Base-by-base conservation (phyloP, 2,888 invertebrate genomes). In the Heliconius hortense region DNA sequence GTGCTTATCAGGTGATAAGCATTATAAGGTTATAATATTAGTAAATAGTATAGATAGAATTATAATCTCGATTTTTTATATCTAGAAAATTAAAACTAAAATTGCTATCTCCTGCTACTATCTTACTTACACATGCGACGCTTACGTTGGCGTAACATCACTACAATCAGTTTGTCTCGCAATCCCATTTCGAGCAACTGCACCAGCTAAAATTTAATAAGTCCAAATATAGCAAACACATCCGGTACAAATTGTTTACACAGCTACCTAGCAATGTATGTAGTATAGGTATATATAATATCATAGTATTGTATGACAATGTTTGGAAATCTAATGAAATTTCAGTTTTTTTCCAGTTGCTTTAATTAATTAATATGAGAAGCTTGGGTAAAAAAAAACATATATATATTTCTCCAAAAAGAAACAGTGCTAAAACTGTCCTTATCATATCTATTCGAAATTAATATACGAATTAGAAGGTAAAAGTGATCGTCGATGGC, bases 171-270 rank as follows among this genome's bases (percentile, higher is more conserved):
- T 66, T 66, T 53, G 59, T 62, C 48, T 74, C 24, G 63, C 64
- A 70, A 74, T 70, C 70, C 74, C 56, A 74, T 70, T 74, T 39
- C 63, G 53, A 56, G 43, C 70, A 74, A 70, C 56, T 71, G 73
- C 60, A 74, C 56, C 35, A 26, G 68, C 74, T 74, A 74, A 74
- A 74, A 74, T 74, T 74, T 74, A 74, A 74, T 74, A 74, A 74
- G 63, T 74, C 56, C 64, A 74, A 70, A 74, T 74, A 70, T 63
- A 64, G 63, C 70, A 69, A 74, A 74, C 74, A 74, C 74, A 74
- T 69, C 62, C 68, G 70, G 63, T 69, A 56, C 62, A 64, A 74
- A 70, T 74, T 74, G 64, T 70, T 74, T 62, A 53, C 56, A 26
- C 39, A 69, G 63, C 56, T 70, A 60, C 60, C 24, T 60, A 60